Percentiles rank a stretch among this genome's conserved stretches.
Evolutionary conservation across 2,888 invertebrate genomes (phyloP).

Genomic region (Acholoe squamosa): DNA sequence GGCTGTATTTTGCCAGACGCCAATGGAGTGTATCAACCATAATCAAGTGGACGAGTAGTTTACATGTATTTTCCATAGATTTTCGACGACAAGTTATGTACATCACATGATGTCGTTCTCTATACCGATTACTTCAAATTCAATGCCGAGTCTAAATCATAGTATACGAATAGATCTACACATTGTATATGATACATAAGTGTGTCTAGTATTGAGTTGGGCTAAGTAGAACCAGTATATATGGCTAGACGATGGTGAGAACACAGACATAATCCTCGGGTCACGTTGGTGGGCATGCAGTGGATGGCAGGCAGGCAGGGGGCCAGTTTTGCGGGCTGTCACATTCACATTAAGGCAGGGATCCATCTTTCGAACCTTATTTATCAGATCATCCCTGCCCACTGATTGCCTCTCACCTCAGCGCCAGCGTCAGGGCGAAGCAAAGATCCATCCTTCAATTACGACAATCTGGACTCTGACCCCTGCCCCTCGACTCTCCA

Average conservation of each 20-base stretch:
- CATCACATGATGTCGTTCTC: too few relatives aligned
- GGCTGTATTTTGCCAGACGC: too few relatives aligned
- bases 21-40: too few relatives aligned
- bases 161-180: too few relatives aligned
- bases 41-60: too few relatives aligned
- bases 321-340: constrained; percentile 46
- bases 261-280: background rate
- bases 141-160: too few relatives aligned
- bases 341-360: constrained; percentile 22
- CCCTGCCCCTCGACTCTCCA: background rate
- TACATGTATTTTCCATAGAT: too few relatives aligned
- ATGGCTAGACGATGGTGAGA: background rate
- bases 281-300: background rate
- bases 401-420: constrained; percentile 54
- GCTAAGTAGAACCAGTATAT: too few relatives aligned
- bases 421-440: background rate
- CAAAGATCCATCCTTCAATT: constrained; percentile 47
- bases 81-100: too few relatives aligned
- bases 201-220: too few relatives aligned
- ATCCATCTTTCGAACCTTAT: constrained; percentile 47
- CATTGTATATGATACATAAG: too few relatives aligned
- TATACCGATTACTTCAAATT: too few relatives aligned
- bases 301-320: background rate
- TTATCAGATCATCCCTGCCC: constrained; percentile 49
- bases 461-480: background rate